phyloP scores from a whole-genome alignment of 1,140 invertebrate genomes.

The Hycleus phaleratus region DNA sequence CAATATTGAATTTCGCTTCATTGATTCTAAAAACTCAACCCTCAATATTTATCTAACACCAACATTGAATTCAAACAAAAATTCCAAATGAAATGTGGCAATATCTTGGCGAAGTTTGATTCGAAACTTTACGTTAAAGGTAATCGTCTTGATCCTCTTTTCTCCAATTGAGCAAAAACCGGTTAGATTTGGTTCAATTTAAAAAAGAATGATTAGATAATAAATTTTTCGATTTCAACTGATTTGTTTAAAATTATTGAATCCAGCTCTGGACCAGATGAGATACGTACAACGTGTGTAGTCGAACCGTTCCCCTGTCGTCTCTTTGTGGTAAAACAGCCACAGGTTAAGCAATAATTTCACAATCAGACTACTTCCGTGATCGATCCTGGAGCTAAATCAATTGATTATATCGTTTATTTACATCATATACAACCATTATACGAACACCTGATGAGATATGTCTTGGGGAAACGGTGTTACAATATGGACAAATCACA shows the following conservation, averaged over 20 bases:
- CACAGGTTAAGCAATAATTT: constrained; percentile 12
- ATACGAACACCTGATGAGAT: constrained; percentile 6
- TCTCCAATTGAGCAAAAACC: too few species aligned
- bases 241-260: background rate
- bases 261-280: constrained; percentile 5
- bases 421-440: constrained; percentile 12
- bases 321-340: constrained; percentile 11
- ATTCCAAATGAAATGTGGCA: too few species aligned
- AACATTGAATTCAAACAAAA: too few species aligned
- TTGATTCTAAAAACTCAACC: too few species aligned
- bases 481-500: constrained; percentile 14
- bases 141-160: too few species aligned
- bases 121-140: too few species aligned
- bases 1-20: too few species aligned
- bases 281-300: constrained; percentile 19
- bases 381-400: constrained; percentile 10
- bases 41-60: too few species aligned
- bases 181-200: too few species aligned
- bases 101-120: too few species aligned
- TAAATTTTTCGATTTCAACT: too few species aligned
- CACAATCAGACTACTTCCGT: constrained; percentile 3
- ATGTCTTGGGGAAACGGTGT: constrained; percentile 1
- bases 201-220: too few species aligned
- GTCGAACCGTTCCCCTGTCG: constrained; percentile 19
- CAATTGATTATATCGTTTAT: constrained; percentile 14